Evolutionary conservation across 2,888 invertebrate species (phyloP).

Genomic region (Eristalis tenax): DNA sequence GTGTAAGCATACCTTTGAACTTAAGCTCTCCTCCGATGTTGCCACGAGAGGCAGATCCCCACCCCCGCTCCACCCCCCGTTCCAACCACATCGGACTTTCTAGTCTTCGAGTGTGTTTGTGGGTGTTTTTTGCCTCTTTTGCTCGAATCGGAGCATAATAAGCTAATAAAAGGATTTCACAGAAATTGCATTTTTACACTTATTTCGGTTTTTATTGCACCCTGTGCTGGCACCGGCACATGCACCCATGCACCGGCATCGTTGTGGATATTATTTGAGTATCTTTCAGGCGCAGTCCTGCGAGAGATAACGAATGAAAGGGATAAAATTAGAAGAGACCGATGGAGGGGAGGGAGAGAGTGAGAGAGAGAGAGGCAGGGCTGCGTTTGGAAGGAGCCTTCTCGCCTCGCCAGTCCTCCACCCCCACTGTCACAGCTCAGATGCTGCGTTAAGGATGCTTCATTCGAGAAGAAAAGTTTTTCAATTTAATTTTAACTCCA

Average conservation of each 20-base stretch:
- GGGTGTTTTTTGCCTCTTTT: constrained; percentile 8
- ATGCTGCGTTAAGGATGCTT: constrained; percentile 42
- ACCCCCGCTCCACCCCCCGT: not conserved
- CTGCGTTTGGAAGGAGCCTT: no score
- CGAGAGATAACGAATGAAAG: not conserved
- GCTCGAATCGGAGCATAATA: constrained; percentile 38
- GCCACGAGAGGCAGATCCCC: not conserved
- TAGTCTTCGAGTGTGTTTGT: no score
- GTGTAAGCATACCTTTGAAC: constrained; percentile 55
- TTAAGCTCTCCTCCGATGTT: constrained; percentile 38
- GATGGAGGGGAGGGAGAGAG: no score
- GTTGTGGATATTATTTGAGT: constrained; percentile 27
- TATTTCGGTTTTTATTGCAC: constrained; percentile 30
- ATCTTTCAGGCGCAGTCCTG: not conserved
- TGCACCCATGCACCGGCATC: not conserved
- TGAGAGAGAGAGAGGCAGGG: no score
- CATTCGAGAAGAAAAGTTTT: constrained; percentile 65
- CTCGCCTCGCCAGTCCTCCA: not conserved
- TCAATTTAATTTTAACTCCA: constrained; percentile 70
- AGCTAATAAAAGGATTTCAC: constrained; percentile 64
- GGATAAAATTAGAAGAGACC: not conserved
- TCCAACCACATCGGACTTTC: constrained; percentile 20
- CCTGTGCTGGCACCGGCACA: not conserved
- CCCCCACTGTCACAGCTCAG: constrained; percentile 19
- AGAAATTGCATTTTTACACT: constrained; percentile 57